Evolutionary conservation across 2,113 vertebrate species (phyloP), one percentile per base, ranked within the genome.

Genomic region (Anseranas semipalmata): DNA sequence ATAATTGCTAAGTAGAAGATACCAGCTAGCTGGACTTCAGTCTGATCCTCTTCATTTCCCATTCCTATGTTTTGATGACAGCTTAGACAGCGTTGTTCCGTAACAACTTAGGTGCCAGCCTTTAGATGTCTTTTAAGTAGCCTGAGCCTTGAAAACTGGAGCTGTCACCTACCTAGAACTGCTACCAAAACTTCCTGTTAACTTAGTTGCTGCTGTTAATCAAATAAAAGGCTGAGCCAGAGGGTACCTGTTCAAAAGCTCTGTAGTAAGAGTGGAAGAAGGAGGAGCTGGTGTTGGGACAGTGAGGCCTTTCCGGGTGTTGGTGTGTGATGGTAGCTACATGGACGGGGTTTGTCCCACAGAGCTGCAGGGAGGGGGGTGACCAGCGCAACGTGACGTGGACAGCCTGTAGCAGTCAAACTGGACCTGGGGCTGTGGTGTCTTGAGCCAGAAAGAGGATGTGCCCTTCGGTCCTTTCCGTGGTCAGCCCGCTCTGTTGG

Each of bases 401-500:
- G 50, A 53, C 65, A 79, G 6, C 53, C 15, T 60, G 46, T 20
- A 71, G n/a, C 32, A 45, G 41, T 33, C 50, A 43, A 0, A 33
- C 41, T 60, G 52, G 62, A 48, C 22, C 18, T 16, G 30, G 5
- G 6, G 37, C 11, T 0, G 0, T 17, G 30, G 19, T 71, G 41
- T 30, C 35, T 60, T 30, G 25, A 59, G 19, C 21, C 15, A 52
- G 15, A 4, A 4, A 3, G 1, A 3, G 17, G 32, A 25, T 20
- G 15, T 8, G 10, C 3, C 6, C 12, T 7, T 24, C 3, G 1
- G 5, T 45, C 45, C n/a, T 62, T 28, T 35, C 43, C n/a, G 41
- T 28, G 35, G 55, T 25, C 45, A 43, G 1, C 6, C 37, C 6
- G 6, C 37, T 52, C 15, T 59, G 0, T 12, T 28, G 6, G 33